Percentiles rank a stretch among this genome's conserved stretches.
phyloP scores from a whole-genome alignment of 2,113 vertebrate genomes.

The Phalacrocorax carbo region DNA sequence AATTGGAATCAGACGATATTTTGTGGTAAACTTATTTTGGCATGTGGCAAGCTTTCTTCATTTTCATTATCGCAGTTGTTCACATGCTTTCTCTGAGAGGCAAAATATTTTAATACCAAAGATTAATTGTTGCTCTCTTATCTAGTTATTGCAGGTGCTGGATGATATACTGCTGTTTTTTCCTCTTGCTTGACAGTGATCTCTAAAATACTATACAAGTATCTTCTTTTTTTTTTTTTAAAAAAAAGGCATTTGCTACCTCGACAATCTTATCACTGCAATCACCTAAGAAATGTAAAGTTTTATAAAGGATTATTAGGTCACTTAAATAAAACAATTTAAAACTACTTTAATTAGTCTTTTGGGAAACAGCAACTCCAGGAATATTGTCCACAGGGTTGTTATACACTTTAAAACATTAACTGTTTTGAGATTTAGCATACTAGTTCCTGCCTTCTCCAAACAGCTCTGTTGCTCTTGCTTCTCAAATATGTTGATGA shows the following conservation, averaged over 20 bases:
- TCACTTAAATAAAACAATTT: neutral
- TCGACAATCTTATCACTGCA: neutral
- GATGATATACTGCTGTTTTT: constrained; percentile 16
- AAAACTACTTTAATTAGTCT: neutral
- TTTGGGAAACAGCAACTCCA: neutral
- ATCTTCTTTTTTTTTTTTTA: neutral
- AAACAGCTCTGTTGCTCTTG: neutral
- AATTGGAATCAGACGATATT: constrained; percentile 41
- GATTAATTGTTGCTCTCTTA: constrained; percentile 50
- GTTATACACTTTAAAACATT: neutral
- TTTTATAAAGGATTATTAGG: neutral
- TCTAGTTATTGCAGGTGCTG: constrained; percentile 29
- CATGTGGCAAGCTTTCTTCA: constrained; percentile 8
- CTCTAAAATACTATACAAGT: neutral
- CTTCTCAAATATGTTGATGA: neutral
- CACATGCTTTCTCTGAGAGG: constrained; percentile 5
- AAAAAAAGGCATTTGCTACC: neutral
- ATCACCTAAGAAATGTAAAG: neutral
- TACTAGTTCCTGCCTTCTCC: neutral
- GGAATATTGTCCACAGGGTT: fast-evolving
- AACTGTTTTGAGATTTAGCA: neutral
- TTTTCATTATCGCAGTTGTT: constrained; percentile 43
- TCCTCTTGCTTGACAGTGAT: neutral
- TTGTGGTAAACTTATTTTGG: constrained; percentile 28
- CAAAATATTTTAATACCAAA: constrained; percentile 34